Conservation (phyloP, 2,113 vertebrate genomes). For the Chaetodon trifascialis region DNA sequence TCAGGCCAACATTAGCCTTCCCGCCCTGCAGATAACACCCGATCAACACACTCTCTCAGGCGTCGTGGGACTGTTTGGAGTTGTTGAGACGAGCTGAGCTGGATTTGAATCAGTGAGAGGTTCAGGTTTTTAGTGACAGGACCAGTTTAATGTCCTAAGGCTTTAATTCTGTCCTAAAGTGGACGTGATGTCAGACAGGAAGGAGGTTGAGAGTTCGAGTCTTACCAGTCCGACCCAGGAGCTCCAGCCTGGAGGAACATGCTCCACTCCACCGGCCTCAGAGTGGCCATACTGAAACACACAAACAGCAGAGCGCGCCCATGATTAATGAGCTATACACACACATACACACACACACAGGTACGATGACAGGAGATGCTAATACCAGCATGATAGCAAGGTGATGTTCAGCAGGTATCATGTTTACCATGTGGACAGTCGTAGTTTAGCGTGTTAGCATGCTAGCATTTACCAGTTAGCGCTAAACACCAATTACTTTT, state of each 20-base stretch:
- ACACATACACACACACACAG: background rate
- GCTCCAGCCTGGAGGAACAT: slow-evolving; percentile 94
- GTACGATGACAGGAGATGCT: background rate
- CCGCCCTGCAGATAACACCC: no score
- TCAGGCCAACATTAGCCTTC: background rate
- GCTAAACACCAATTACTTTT: no score
- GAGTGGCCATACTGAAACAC: slow-evolving; percentile 90
- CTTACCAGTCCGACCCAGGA: slow-evolving; percentile 96
- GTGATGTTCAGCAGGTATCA: no score
- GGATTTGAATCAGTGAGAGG: background rate
- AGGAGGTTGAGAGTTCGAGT: background rate
- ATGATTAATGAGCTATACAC: background rate
- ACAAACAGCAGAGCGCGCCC: background rate
- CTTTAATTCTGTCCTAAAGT: background rate
- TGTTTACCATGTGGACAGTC: no score
- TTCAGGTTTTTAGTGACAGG: background rate
- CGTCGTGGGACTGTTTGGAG: background rate
- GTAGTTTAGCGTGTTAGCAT: no score
- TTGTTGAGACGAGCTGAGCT: background rate
- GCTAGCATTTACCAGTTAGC: no score
- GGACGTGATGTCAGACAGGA: background rate
- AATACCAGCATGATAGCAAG: no score
- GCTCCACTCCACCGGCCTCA: slow-evolving; percentile 91
- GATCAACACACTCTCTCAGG: background rate
- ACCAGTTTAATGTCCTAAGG: background rate